Evolutionary conservation across 1,140 invertebrate species (phyloP).

Genomic region (Leptestheria dahalacensis): DNA sequence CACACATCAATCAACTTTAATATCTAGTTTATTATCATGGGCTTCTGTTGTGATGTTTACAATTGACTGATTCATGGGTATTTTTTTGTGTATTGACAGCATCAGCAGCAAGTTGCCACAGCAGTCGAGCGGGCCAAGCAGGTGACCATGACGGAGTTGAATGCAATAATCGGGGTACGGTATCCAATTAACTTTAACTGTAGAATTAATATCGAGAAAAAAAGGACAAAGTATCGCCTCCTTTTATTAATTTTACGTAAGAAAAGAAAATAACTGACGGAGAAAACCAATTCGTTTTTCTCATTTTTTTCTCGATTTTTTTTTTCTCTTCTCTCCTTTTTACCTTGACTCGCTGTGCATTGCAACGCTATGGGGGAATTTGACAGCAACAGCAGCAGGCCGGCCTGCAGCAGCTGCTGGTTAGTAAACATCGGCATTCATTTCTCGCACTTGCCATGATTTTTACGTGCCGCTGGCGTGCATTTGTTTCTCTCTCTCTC

Average conservation of each 20-base stretch:
- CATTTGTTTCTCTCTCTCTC: too few relatives aligned
- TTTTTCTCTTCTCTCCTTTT: conserved; percentile 11
- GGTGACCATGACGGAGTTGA: conserved; percentile 95
- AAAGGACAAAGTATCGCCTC: neutral
- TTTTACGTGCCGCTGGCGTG: too few relatives aligned
- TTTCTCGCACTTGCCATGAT: neutral
- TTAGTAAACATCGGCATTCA: conserved; percentile 17
- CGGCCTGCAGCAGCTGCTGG: conserved; percentile 19
- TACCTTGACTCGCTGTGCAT: conserved; percentile 2
- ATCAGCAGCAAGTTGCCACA: conserved; percentile 94
- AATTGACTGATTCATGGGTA: too few relatives aligned
- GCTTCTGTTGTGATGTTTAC: too few relatives aligned
- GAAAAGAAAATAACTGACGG: neutral
- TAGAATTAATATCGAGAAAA: neutral
- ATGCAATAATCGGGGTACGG: conserved; percentile 86
- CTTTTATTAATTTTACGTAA: too few relatives aligned
- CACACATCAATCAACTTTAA: too few relatives aligned
- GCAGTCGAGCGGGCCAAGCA: conserved; percentile 97
- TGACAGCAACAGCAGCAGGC: conserved; percentile 20
- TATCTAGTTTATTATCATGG: too few relatives aligned
- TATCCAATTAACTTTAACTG: neutral
- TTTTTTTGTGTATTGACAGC: conserved; percentile 34
- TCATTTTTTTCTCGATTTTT: neutral
- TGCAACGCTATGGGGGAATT: conserved; percentile 3
- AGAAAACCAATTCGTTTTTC: neutral